Evolutionary conservation across 2,797 vertebrate species (phyloP).

Genomic region (Darevskia mixta): DNA sequence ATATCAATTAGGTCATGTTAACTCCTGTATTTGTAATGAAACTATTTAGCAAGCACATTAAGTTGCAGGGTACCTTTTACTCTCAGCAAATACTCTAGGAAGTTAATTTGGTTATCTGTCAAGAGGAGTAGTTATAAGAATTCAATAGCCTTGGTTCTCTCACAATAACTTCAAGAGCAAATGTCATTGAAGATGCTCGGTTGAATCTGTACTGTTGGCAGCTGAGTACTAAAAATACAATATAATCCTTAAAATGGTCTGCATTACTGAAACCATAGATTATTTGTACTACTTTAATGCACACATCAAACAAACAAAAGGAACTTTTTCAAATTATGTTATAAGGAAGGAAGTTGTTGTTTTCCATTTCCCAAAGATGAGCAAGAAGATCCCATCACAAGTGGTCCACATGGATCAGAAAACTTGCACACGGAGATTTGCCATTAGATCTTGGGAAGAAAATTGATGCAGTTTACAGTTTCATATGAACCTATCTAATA

Average conservation of each 20-base stretch:
- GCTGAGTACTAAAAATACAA: not conserved
- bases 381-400: too few species aligned
- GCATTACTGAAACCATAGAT: not conserved
- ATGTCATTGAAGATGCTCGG: not conserved
- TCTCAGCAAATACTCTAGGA: slow-evolving; percentile 1
- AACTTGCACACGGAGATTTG: too few species aligned
- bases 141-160: not conserved
- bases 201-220: not conserved
- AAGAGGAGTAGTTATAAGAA: not conserved
- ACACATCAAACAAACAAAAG: not conserved
- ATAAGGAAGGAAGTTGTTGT: too few species aligned
- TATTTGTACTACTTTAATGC: not conserved
- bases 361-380: too few species aligned
- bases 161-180: slow-evolving; percentile 8
- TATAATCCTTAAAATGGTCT: not conserved
- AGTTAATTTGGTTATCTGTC: slow-evolving; percentile 1
- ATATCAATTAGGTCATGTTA: slow-evolving; percentile 2
- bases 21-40: not conserved
- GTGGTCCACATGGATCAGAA: too few species aligned
- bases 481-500: too few species aligned
- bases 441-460: too few species aligned
- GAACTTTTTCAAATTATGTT: not conserved
- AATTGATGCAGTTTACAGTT: too few species aligned
- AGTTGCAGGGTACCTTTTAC: not conserved
- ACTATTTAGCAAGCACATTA: not conserved